These are phyloP conservation scores for Harpalus rufipes DNA, from an alignment of 2,888 invertebrate genomes.

Conservation along the genomic window DNA sequence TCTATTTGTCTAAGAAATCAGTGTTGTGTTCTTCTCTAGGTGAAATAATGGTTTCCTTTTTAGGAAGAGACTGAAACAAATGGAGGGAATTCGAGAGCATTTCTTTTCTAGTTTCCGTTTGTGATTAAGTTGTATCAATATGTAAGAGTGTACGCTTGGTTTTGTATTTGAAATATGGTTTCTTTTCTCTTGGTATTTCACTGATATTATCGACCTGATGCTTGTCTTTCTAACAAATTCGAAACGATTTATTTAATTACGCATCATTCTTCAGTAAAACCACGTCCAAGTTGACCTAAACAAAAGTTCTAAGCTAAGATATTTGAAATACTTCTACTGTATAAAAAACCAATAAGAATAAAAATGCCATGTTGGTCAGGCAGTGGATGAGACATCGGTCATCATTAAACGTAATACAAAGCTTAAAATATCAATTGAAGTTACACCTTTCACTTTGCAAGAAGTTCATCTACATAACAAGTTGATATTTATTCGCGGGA, in stretches of 20 bases:
- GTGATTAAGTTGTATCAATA: conserved; percentile 38
- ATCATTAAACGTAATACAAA: conserved; percentile 56
- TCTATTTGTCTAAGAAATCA: not conserved
- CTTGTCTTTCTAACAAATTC: conserved; percentile 42
- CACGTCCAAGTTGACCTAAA: conserved; percentile 41
- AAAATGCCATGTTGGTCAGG: conserved; percentile 44
- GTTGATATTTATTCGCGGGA: conserved; percentile 58
- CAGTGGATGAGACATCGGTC: conserved; percentile 41
- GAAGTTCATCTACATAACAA: conserved; percentile 57
- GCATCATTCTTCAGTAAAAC: conserved; percentile 34
- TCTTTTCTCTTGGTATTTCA: conserved; percentile 34
- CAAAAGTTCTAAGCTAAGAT: conserved; percentile 40
- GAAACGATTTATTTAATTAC: conserved; percentile 50
- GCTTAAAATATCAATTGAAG: conserved; percentile 59
- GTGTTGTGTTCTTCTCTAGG: not conserved
- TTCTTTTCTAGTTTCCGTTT: not conserved
- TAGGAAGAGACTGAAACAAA: conserved; percentile 2
- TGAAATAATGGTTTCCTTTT: conserved; percentile 6
- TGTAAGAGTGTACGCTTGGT: not conserved
- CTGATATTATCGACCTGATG: conserved; percentile 26
- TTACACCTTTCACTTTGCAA: conserved; percentile 62
- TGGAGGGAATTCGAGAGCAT: not conserved
- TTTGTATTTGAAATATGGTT: conserved; percentile 36
- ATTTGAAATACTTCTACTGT: conserved; percentile 41
- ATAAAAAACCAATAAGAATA: conserved; percentile 43